Evolutionary conservation across 2,113 vertebrate genomes (phyloP).

Genomic region (Oryzias javanicus): DNA sequence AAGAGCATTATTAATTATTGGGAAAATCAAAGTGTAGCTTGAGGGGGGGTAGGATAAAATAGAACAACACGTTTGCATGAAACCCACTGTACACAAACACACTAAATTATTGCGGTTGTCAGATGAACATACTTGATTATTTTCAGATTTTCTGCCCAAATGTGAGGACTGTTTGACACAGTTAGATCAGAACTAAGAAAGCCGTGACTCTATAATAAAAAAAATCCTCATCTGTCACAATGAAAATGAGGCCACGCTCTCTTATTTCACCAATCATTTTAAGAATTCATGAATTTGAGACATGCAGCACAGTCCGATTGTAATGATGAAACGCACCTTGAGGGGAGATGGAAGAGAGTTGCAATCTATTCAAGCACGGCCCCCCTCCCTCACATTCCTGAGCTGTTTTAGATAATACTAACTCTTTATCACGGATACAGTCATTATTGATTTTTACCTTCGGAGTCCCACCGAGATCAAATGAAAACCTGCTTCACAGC

Average conservation of each 20-base stretch:
- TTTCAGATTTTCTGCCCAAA: constrained; percentile 30
- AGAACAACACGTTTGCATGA: constrained; percentile 34
- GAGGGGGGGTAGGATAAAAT: constrained; percentile 37
- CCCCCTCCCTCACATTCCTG: constrained; percentile 12
- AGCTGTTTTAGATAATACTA: constrained; percentile 58
- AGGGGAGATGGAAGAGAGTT: constrained; percentile 20
- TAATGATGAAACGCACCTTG: constrained; percentile 20
- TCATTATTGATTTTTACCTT: constrained; percentile 52
- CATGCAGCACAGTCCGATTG: constrained; percentile 9
- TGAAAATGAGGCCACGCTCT: constrained; percentile 25
- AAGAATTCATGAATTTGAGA: constrained; percentile 48
- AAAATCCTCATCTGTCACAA: constrained; percentile 24
- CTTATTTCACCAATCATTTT: constrained; percentile 32
- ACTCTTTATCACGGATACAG: constrained; percentile 32
- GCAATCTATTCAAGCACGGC: constrained; percentile 40
- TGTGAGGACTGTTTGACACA: constrained; percentile 28
- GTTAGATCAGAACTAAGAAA: constrained; percentile 7
- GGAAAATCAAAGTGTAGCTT: constrained; percentile 57
- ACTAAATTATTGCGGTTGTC: constrained; percentile 36
- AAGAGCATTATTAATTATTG: constrained; percentile 74
- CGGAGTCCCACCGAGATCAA: constrained; percentile 40
- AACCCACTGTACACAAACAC: constrained; percentile 50
- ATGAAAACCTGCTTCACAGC: constrained; percentile 44
- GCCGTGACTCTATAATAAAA: constrained; percentile 16
- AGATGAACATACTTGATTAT: constrained; percentile 37